phyloP scores from a whole-genome alignment of 2,888 invertebrate species.

The Azorinus chamasolen region DNA sequence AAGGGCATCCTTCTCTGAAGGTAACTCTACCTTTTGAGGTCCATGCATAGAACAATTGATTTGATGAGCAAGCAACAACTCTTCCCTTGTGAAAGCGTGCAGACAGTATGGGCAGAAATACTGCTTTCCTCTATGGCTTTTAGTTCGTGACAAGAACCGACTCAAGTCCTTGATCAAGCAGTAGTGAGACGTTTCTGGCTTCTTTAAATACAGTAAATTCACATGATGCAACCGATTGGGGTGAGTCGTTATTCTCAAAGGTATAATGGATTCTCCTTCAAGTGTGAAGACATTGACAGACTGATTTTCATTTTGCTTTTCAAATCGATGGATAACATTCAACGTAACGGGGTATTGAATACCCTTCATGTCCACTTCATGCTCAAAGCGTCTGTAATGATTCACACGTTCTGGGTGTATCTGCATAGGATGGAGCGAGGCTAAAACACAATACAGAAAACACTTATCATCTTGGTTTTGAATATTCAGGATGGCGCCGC shows the following conservation, averaged over 20 bases:
- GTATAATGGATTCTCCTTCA: slow-evolving; percentile 44
- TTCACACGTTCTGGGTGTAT: slow-evolving; percentile 27
- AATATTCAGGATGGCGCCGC: slow-evolving; percentile 39
- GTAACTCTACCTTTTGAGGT: slow-evolving; percentile 30
- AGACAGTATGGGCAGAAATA: slow-evolving; percentile 33
- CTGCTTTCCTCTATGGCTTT: slow-evolving; percentile 2
- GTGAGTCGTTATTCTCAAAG: slow-evolving; percentile 38
- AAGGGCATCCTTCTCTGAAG: slow-evolving; percentile 16
- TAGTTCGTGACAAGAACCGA: slow-evolving; percentile 46
- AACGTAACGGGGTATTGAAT: slow-evolving; percentile 40
- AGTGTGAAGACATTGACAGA: slow-evolving; percentile 52
- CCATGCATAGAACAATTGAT: slow-evolving; percentile 28
- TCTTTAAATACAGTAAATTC: slow-evolving; percentile 47
- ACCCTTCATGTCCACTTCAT: slow-evolving; percentile 38
- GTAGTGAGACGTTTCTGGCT: slow-evolving; percentile 39
- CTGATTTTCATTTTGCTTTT: slow-evolving; percentile 37
- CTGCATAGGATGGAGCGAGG: slow-evolving; percentile 31
- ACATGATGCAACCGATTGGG: slow-evolving; percentile 35
- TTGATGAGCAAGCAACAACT: slow-evolving; percentile 18
- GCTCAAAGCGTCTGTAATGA: slow-evolving; percentile 31
- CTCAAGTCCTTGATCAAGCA: slow-evolving; percentile 56
- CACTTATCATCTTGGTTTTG: slow-evolving; percentile 49
- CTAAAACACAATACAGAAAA: slow-evolving; percentile 50
- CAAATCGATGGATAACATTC: slow-evolving; percentile 24
- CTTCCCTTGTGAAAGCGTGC: slow-evolving; percentile 28